Evolutionary conservation across 2,797 vertebrate species (phyloP).

Genomic region (Lepilemur ruficaudatus): DNA sequence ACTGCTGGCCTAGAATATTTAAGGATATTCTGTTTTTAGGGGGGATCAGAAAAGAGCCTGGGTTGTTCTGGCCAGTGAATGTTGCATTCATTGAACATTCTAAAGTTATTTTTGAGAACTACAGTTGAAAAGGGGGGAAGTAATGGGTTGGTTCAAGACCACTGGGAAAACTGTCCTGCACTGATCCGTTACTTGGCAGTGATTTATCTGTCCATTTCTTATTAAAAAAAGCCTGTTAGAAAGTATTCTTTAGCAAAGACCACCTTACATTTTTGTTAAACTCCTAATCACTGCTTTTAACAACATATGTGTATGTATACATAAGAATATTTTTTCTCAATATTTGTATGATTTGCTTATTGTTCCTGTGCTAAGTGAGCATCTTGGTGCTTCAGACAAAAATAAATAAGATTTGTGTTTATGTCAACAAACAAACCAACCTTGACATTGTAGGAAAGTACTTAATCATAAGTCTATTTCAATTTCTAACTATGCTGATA

Average conservation of each 20-base stretch:
- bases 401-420: constrained; percentile 81
- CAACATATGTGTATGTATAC: neutral
- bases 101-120: neutral
- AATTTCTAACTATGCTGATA: neutral
- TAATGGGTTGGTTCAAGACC: neutral
- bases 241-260: constrained; percentile 39
- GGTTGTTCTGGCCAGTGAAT: neutral
- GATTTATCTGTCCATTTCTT: neutral
- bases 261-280: constrained; percentile 46
- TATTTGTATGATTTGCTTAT: constrained; percentile 69
- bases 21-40: neutral
- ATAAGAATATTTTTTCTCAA: constrained; percentile 31
- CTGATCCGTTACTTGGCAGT: neutral
- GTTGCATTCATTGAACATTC: neutral
- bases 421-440: neutral
- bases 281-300: constrained; percentile 51
- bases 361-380: constrained; percentile 68
- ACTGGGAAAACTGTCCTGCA: neutral
- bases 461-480: neutral
- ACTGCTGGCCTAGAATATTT: neutral
- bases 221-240: neutral
- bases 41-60: neutral
- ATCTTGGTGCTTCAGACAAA: constrained; percentile 58
- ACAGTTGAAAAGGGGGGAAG: neutral
- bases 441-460: neutral